phyloP scores from a whole-genome alignment of 2,113 vertebrate species.

The Syngnathus typhle region DNA sequence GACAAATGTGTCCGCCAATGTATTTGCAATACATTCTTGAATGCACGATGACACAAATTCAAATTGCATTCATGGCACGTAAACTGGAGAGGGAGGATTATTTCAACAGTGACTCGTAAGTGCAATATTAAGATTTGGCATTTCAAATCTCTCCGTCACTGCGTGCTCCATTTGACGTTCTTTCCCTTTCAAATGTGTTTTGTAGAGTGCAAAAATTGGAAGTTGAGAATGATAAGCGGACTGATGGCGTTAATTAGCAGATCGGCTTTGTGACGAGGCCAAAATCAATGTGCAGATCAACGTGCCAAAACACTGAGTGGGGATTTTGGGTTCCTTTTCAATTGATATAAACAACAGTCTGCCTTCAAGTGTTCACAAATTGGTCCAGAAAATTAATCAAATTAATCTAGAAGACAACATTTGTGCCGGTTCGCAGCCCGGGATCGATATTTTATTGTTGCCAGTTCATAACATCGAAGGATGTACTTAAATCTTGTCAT shows the following conservation, averaged over 20 bases:
- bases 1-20: conserved; percentile 55
- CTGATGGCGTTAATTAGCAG: conserved; percentile 23
- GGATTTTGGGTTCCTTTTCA: background rate
- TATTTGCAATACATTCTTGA: conserved; percentile 62
- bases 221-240: conserved; percentile 22
- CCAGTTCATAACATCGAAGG: background rate
- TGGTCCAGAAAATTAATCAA: background rate
- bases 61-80: conserved; percentile 70
- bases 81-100: conserved; percentile 54
- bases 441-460: conserved; percentile 22
- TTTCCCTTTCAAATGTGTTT: conserved; percentile 52
- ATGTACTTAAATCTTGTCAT: too few relatives aligned
- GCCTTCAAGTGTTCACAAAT: background rate
- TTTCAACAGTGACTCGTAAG: conserved; percentile 46
- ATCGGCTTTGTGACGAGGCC: conserved; percentile 16
- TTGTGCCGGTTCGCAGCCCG: background rate
- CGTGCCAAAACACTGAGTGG: background rate
- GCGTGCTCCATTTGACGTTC: conserved; percentile 46
- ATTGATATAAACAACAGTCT: background rate
- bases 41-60: conserved; percentile 34
- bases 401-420: background rate
- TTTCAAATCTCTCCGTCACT: conserved; percentile 47
- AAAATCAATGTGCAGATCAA: conserved; percentile 51
- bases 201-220: conserved; percentile 41
- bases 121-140: conserved; percentile 34